These are phyloP conservation scores for Limnephilus auricula DNA, from an alignment of 2,888 invertebrate species.

Conservation along the genomic window DNA sequence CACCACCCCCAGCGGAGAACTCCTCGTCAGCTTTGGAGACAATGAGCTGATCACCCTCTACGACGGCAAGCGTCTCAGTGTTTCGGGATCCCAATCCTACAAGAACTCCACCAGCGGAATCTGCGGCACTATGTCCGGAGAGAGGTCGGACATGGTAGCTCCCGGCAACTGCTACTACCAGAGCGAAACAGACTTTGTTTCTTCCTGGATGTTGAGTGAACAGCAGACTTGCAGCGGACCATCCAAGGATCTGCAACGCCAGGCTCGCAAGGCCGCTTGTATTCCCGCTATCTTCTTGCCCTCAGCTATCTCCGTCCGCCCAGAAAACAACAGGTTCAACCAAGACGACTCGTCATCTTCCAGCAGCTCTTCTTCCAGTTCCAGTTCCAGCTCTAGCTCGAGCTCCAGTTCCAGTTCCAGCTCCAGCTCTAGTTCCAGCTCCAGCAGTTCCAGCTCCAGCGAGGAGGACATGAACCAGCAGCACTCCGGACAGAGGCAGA, in stretches of 20 bases:
- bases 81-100: slow-evolving; percentile 71
- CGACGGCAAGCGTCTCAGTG: slow-evolving; percentile 75
- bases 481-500: neutral
- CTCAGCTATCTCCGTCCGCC: slow-evolving; percentile 69
- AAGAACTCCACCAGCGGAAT: slow-evolving; percentile 79
- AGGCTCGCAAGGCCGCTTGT: slow-evolving; percentile 74
- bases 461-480: slow-evolving; percentile 67
- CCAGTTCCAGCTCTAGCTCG: slow-evolving; percentile 57
- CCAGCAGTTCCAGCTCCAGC: slow-evolving; percentile 53
- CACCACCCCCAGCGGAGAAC: slow-evolving; percentile 72
- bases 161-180: slow-evolving; percentile 78
- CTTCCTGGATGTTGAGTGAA: slow-evolving; percentile 77
- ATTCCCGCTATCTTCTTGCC: slow-evolving; percentile 69
- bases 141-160: slow-evolving; percentile 78
- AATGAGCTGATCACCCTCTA: slow-evolving; percentile 71
- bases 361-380: slow-evolving; percentile 53
- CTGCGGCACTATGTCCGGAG: slow-evolving; percentile 82
- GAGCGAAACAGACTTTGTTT: slow-evolving; percentile 76
- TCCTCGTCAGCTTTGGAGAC: slow-evolving; percentile 72
- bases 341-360: slow-evolving; percentile 61
- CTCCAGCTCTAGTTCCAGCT: slow-evolving; percentile 62
- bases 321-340: slow-evolving; percentile 68
- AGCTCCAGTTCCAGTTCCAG: slow-evolving; percentile 66
- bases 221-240: slow-evolving; percentile 72
- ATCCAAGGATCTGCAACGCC: slow-evolving; percentile 72